Percentiles rank a stretch among this genome's conserved stretches.
Conservation (phyloP, 2,888 invertebrate species). For the Nymphalis urticae region DNA sequence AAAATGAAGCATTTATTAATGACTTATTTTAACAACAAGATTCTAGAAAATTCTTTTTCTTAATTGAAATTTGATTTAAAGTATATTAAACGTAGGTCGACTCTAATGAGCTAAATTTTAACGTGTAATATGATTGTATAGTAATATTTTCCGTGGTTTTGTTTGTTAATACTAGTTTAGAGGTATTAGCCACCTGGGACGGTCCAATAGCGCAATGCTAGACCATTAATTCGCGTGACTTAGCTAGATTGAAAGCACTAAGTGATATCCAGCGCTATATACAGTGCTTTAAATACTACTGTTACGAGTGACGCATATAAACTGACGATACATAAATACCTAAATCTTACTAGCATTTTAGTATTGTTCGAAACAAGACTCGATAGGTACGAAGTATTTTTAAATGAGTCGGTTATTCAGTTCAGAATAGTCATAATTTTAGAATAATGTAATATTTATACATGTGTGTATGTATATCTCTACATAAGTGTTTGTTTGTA, state of each 20-base stretch:
- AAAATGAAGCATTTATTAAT: too few species aligned
- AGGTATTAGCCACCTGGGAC: constrained; percentile 20
- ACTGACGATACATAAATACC: background rate
- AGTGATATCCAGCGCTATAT: constrained; percentile 19
- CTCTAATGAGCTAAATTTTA: too few species aligned
- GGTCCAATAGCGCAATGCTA: constrained; percentile 11
- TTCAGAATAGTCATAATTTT: background rate
- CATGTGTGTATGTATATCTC: too few species aligned
- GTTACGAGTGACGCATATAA: background rate
- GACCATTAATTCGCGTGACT: constrained; percentile 32
- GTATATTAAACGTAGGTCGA: too few species aligned
- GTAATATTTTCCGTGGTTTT: too few species aligned
- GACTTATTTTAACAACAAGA: too few species aligned
- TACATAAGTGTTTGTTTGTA: too few species aligned
- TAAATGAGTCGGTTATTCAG: background rate
- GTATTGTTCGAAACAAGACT: background rate
- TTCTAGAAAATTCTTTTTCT: too few species aligned
- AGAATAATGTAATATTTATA: too few species aligned
- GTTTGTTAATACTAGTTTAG: constrained; percentile 5
- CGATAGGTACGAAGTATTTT: background rate
- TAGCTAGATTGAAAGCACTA: constrained; percentile 27
- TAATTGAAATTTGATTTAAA: too few species aligned
- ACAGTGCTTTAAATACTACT: constrained; percentile 7
- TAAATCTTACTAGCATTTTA: background rate
- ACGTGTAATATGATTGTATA: too few species aligned